phyloP scores from a whole-genome alignment of 2,113 vertebrate species.

The Scomber scombrus region DNA sequence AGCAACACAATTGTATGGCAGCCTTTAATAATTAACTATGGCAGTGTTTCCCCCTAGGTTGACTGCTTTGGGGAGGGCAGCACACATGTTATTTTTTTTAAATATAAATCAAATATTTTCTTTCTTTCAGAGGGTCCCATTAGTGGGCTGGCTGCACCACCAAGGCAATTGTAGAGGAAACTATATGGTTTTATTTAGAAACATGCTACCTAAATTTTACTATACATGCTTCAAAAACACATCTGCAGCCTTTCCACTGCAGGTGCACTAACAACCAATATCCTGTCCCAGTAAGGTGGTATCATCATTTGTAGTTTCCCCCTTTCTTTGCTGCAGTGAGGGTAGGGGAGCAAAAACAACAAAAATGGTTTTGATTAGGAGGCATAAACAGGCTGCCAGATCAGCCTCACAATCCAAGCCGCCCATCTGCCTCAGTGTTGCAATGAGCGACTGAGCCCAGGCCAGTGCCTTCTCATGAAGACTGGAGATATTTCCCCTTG shows the following conservation, averaged over 20 bases:
- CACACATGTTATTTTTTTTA: too few relatives aligned
- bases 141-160: too few relatives aligned
- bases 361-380: conserved; percentile 28
- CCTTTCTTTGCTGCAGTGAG: neutral
- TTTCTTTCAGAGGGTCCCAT: too few relatives aligned
- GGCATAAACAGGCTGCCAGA: conserved; percentile 32
- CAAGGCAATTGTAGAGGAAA: too few relatives aligned
- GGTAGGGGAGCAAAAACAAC: neutral
- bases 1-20: neutral
- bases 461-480: conserved; percentile 33
- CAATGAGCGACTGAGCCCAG: conserved; percentile 47
- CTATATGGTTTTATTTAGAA: neutral
- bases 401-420: conserved; percentile 38
- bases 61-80: too few relatives aligned
- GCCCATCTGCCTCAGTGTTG: conserved; percentile 45
- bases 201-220: neutral
- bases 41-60: too few relatives aligned
- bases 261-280: conserved; percentile 1
- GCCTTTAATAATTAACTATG: neutral
- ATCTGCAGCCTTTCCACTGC: neutral
- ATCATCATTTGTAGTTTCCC: conserved; percentile 7
- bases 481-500: conserved; percentile 9
- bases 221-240: neutral
- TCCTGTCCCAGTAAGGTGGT: neutral
- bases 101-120: too few relatives aligned